Evolutionary conservation across 2,113 vertebrate species (phyloP).

Genomic region (Dicrurus megarhynchus): DNA sequence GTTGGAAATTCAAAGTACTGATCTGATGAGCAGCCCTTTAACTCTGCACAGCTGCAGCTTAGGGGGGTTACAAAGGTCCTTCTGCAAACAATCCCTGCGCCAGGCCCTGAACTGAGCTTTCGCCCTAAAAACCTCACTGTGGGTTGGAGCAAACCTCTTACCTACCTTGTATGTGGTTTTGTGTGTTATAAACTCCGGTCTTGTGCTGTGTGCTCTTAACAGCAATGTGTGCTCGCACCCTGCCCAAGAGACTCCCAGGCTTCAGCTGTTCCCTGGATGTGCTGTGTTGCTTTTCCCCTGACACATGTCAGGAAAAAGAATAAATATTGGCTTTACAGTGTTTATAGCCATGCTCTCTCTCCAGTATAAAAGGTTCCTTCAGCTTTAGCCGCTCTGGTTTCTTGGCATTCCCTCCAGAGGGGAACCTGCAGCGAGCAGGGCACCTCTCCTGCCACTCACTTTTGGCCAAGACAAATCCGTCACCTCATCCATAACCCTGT

Average conservation of each 20-base stretch:
- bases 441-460: neutral
- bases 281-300: neutral
- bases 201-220: neutral
- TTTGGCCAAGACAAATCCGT: neutral
- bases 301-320: neutral
- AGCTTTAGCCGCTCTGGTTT: neutral
- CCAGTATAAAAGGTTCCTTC: neutral
- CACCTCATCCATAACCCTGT: neutral
- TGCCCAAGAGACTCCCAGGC: neutral
- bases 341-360: neutral
- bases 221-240: neutral
- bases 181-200: neutral
- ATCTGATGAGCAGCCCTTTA: neutral
- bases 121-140: neutral
- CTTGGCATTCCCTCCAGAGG: neutral
- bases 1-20: constrained; percentile 4
- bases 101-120: neutral
- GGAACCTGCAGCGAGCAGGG: neutral
- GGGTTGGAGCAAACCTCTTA: neutral
- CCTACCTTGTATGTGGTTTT: neutral
- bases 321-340: neutral
- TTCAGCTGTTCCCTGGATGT: accelerated
- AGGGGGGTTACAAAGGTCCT: neutral
- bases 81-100: neutral
- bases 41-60: neutral